A percentile compares a stretch with the other conserved stretches of the same genome.
phyloP scores from a whole-genome alignment of 2,113 vertebrate genomes.

The Poeciliopsis occidentalis region DNA sequence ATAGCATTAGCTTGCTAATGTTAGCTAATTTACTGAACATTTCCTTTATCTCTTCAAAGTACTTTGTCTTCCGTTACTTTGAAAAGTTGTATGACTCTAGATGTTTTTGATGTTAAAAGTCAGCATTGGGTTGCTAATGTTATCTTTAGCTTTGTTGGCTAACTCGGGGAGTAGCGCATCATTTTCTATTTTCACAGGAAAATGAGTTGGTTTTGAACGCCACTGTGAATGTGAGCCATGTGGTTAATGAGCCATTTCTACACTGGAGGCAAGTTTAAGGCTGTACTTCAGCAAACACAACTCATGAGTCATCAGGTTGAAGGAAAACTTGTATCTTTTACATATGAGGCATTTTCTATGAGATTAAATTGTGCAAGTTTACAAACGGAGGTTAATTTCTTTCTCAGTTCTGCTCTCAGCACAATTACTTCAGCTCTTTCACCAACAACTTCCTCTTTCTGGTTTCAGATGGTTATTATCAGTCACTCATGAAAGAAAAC shows the following conservation, averaged over 20 bases:
- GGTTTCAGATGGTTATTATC: conserved; percentile 22
- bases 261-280: not conserved
- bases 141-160: not conserved
- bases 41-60: not conserved
- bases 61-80: not conserved
- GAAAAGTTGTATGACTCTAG: not conserved
- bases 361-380: not conserved
- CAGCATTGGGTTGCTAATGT: not conserved
- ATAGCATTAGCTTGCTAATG: not conserved
- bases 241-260: not conserved
- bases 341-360: not conserved
- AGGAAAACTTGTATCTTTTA: not conserved
- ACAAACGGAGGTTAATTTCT: conserved; percentile 2
- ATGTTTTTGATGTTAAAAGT: not conserved
- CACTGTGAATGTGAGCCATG: not conserved
- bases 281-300: not conserved
- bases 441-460: conserved; percentile 51
- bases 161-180: not conserved
- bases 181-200: not conserved
- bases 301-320: not conserved
- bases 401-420: not conserved
- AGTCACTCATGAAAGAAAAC: not conserved
- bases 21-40: not conserved
- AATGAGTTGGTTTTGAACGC: not conserved
- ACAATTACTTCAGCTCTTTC: conserved; percentile 42